Conservation (phyloP, 2,888 invertebrate genomes). For the Cryptocephalus primarius region DNA sequence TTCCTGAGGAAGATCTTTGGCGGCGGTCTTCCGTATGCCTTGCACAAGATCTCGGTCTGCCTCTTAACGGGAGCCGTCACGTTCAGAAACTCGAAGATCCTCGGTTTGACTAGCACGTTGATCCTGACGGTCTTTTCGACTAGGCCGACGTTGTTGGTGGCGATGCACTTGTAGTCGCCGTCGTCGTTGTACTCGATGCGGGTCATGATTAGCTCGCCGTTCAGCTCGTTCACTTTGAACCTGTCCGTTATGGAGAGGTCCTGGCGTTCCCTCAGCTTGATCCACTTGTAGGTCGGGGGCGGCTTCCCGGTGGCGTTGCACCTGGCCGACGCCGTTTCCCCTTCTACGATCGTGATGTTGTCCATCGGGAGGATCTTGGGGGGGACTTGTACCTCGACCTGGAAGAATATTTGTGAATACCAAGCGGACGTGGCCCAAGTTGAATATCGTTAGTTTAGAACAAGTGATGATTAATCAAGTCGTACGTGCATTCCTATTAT, state of each 20-base stretch:
- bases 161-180: constrained; percentile 70
- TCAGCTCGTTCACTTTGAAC: constrained; percentile 57
- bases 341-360: constrained; percentile 61
- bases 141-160: constrained; percentile 67
- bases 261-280: constrained; percentile 59
- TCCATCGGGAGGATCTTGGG: constrained; percentile 59
- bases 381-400: constrained; percentile 58
- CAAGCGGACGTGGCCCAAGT: no score
- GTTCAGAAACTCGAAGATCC: constrained; percentile 67
- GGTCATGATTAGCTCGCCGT: constrained; percentile 62
- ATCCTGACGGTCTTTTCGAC: constrained; percentile 58
- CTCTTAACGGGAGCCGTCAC: constrained; percentile 52
- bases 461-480: no score
- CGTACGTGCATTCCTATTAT: no score
- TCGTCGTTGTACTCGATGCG: constrained; percentile 68
- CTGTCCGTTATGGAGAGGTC: constrained; percentile 59
- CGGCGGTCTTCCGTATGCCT: constrained; percentile 69
- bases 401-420: not conserved
- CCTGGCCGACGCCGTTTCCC: constrained; percentile 60
- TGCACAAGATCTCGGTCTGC: constrained; percentile 60
- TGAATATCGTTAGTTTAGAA: no score
- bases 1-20: constrained; percentile 74
- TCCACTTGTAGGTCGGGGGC: constrained; percentile 73
- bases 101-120: constrained; percentile 64
- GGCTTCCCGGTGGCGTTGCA: constrained; percentile 81